These are phyloP conservation scores for Elysia chlorotica DNA, from an alignment of 1,140 invertebrate species.

Conservation along the genomic window DNA sequence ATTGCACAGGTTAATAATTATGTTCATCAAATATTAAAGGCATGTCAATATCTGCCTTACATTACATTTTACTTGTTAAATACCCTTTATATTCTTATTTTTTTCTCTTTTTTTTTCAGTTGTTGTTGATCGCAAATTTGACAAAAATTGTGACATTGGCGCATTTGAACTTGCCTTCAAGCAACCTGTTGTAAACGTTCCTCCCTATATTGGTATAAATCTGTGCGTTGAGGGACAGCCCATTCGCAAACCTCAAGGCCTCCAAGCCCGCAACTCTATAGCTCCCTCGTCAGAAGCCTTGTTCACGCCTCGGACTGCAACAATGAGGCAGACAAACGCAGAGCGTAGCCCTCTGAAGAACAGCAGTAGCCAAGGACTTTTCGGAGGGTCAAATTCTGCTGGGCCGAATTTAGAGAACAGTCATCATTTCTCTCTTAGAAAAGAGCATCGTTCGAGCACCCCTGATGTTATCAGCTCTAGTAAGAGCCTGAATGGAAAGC, in stretches of 20 bases:
- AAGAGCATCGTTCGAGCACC: background rate
- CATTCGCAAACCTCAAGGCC: conserved; percentile 39
- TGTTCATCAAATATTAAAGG: too few species aligned
- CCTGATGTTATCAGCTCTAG: background rate
- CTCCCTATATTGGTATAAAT: conserved; percentile 82
- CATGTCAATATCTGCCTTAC: too few species aligned
- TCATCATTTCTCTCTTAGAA: background rate
- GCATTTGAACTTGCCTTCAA: conserved; percentile 84
- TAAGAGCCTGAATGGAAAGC: background rate
- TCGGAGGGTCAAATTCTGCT: conserved; percentile 4
- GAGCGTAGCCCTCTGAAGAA: background rate
- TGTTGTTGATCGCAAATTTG: conserved; percentile 79
- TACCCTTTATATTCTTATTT: too few species aligned
- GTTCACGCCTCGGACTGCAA: conserved; percentile 16
- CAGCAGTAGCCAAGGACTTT: background rate
- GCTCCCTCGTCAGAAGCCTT: conserved; percentile 6
- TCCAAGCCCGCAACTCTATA: background rate
- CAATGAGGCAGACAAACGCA: conserved; percentile 10
- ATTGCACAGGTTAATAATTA: too few species aligned
- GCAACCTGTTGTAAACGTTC: conserved; percentile 74
- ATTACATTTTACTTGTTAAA: too few species aligned
- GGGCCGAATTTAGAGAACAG: background rate
- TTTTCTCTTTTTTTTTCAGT: conserved; percentile 68
- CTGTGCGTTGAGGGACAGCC: conserved; percentile 74
- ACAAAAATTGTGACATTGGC: conserved; percentile 82